phyloP scores from a whole-genome alignment of 2,888 invertebrate genomes.

The Microplitis manilae region DNA sequence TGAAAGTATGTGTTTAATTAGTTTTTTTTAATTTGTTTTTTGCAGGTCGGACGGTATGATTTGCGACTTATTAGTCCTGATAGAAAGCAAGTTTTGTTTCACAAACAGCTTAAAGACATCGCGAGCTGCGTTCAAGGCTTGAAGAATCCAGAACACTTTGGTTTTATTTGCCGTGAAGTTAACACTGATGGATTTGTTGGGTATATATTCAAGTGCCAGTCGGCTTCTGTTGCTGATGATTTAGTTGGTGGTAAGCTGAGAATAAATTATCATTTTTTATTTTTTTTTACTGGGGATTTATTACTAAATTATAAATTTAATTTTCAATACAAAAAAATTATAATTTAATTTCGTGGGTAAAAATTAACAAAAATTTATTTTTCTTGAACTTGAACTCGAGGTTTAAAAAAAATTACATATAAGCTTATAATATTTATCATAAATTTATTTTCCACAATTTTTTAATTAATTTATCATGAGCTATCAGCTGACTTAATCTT shows the following conservation, averaged over 20 bases:
- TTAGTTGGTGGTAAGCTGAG: slow-evolving; percentile 78
- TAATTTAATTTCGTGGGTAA: no score
- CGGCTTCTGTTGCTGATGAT: slow-evolving; percentile 85
- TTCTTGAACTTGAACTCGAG: no score
- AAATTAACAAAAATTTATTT: no score
- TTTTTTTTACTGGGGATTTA: no score
- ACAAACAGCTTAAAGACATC: slow-evolving; percentile 90
- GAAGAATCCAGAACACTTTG: slow-evolving; percentile 89
- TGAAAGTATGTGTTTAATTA: slow-evolving; percentile 30
- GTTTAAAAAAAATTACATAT: no score
- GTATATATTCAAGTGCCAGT: slow-evolving; percentile 92
- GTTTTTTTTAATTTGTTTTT: slow-evolving; percentile 39
- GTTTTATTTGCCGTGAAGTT: slow-evolving; percentile 91
- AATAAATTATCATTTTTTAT: no score
- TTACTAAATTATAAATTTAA: no score
- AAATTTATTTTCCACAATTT: no score
- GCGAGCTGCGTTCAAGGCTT: slow-evolving; percentile 89
- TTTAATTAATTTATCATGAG: no score
- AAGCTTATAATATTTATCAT: no score
- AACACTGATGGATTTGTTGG: slow-evolving; percentile 81
- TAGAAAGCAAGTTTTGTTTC: slow-evolving; percentile 89
- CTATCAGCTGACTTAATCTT: not conserved
- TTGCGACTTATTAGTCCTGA: slow-evolving; percentile 94
- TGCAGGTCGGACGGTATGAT: slow-evolving; percentile 87
- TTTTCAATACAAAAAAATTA: no score